Percentiles rank a stretch among this genome's conserved stretches.
These are phyloP conservation scores for Lanius ludovicianus DNA, from an alignment of 2,113 vertebrate species.

Conservation along the genomic window DNA sequence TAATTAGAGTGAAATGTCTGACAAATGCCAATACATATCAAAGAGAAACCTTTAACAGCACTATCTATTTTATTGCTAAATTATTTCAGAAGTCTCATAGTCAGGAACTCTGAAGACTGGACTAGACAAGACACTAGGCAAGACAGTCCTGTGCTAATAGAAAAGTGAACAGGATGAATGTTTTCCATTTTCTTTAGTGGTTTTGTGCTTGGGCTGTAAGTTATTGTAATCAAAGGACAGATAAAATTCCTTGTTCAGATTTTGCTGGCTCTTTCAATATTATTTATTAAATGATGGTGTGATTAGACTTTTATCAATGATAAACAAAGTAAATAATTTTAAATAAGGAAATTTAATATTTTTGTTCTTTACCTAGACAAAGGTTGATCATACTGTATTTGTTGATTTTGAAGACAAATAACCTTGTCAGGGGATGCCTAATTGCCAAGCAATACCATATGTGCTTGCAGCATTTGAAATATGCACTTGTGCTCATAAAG, in stretches of 20 bases:
- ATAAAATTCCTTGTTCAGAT: not conserved
- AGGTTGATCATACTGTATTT: not conserved
- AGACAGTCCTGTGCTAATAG: not conserved
- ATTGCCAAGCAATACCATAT: slow-evolving; percentile 4
- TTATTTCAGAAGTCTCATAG: not conserved
- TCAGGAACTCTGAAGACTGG: not conserved
- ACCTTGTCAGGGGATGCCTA: not conserved
- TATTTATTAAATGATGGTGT: not conserved
- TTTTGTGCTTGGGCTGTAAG: not conserved
- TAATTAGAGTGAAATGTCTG: not conserved
- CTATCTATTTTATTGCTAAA: not conserved
- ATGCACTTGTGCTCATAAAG: not conserved
- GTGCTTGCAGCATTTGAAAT: not conserved
- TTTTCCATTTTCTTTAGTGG: not conserved
- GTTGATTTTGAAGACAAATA: not conserved
- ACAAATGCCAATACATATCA: not conserved
- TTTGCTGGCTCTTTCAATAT: not conserved
- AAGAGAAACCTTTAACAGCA: not conserved
- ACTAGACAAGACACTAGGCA: not conserved
- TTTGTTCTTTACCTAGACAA: not conserved
- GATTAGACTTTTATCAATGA: not conserved
- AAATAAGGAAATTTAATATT: not conserved
- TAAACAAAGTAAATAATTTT: not conserved
- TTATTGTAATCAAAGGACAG: not conserved
- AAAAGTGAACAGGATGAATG: not conserved